Evolutionary conservation across 1,140 invertebrate genomes (phyloP).

Genomic region (Drosophila repleta): DNA sequence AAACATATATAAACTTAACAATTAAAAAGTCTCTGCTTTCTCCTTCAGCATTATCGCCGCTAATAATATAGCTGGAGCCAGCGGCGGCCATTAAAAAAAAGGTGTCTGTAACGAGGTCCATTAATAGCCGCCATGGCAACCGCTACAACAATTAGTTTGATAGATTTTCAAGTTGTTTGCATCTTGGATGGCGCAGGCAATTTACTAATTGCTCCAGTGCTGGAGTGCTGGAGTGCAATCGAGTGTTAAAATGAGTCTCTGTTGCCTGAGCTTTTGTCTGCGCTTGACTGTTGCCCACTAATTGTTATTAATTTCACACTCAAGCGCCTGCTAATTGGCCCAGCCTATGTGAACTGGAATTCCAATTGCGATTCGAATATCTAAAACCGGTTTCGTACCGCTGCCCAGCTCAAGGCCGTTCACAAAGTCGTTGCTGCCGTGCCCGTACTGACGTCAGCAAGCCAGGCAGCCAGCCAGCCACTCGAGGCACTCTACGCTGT

Average conservation of each 20-base stretch:
- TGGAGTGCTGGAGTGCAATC: constrained; percentile 15
- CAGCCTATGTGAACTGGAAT: constrained; percentile 10
- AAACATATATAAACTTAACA: no score
- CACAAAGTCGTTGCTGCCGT: constrained; percentile 32
- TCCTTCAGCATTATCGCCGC: not conserved
- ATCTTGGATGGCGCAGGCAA: constrained; percentile 20
- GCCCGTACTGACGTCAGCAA: constrained; percentile 59
- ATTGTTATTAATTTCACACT: constrained; percentile 72
- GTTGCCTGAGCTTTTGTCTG: not conserved
- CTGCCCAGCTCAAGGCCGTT: constrained; percentile 47
- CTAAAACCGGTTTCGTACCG: constrained; percentile 13
- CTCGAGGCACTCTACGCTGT: not conserved
- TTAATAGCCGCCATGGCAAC: not conserved
- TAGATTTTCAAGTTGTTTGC: constrained; percentile 12
- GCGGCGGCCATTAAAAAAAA: not conserved
- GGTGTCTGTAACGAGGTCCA: not conserved
- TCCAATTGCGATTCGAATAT: constrained; percentile 30
- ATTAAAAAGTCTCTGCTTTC: not conserved
- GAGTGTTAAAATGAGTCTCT: constrained; percentile 24
- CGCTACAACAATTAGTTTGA: constrained; percentile 10
- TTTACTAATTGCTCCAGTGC: constrained; percentile 40
- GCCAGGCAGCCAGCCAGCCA: not conserved
- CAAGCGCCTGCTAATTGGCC: constrained; percentile 62
- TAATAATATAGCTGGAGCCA: no score
- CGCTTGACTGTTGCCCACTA: constrained; percentile 22